Base-by-base conservation (phyloP, 2,888 invertebrate species). In the Andrena praecox region DNA sequence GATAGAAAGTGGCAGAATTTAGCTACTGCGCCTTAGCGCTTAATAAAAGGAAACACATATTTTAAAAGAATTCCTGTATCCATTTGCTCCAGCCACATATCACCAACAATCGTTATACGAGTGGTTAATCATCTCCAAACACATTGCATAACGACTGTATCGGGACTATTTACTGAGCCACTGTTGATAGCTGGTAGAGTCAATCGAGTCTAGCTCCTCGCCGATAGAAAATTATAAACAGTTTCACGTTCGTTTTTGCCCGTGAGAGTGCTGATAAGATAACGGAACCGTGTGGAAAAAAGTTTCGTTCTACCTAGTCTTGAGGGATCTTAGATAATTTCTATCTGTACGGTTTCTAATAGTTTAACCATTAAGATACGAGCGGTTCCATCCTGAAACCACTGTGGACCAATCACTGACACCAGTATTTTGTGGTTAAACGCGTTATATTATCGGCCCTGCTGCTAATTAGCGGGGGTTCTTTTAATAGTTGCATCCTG, bases 201-300 rank as follows among this genome's bases (percentile, higher is more conserved):
- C 42, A 24, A 79, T 59, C 50, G 27, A 35, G n/a, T 24, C n/a
- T 27, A 8, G 50, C 12, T 48, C 29, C 27, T 31, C 24, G 2
- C 1, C 27, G 27, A 24, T 2, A 8, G 10, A 20, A 52, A 64
- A 29, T 67, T 42, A 42, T 4, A 42, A 62, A 24, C 50, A 35
- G 20, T 31, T 73, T 62, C 62, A 10, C 16, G 16, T 16, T 69
- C 8, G 27, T 33, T 54, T 16, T 31, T 52, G 24, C 20, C 33
- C 50, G 50, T n/a, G 3, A 3, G 1, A 35, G 24, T 16, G 29
- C 42, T 33, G 70, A 80, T 70, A 77, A 80, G 69, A 77, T 77
- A 80, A 70, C 29, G 16, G 12, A 29, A 2, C n/a, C 60, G 48
- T 35, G 5, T 10, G 24, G 27, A 69, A 52, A 27, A 52, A 24